Evolutionary conservation across 2,888 invertebrate genomes (phyloP), one percentile per base, ranked within the genome.

Genomic region (Lamellibrachia columna): DNA sequence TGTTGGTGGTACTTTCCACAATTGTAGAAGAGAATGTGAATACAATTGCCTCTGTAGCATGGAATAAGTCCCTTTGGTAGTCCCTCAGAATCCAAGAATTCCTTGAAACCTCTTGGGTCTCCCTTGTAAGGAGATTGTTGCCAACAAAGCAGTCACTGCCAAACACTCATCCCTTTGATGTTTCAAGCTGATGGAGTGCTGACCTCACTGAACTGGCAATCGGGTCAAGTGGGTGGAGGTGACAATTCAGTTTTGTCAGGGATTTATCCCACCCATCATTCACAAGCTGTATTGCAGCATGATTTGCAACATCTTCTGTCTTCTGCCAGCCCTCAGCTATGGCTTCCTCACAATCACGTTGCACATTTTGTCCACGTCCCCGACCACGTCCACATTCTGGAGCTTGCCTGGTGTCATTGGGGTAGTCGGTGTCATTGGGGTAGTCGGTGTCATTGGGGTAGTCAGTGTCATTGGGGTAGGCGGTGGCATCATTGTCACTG

Each of bases 11-110:
- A 94, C 91, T 91, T 92, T 53, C 93, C 94, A 92, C 91, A 91
- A 22, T 93, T 91, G 90, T 94, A 93, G 91, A 94, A 94, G 22
- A 94, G 60, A 52, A 94, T 92, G 60, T 94, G 93, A 22, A 93
- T 93, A 2, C 93, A 28, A 90, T 93, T 94, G 28, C 93, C 94
- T 15, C 94, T 52, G 90, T 94, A 94, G 8, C 94, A 28, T 22
- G 94, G 93, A 28, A 94, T 60, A 22, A 94, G 9, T 8, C 93
- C 93, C 28, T 52, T 53, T 4, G 93, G 92, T 7, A 93, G 90
- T 40, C 90, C 90, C 22, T 60, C 90, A 15, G 93, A 91, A 28
- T 93, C 75, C 8, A 93, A 28, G 28, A 93, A 93, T 7, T 60
- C 53, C 22, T 28, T 91, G 60, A 94, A 94, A 52, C 94, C 94